Base-by-base conservation (phyloP, 2,113 vertebrate species). In the Scalopus aquaticus region DNA sequence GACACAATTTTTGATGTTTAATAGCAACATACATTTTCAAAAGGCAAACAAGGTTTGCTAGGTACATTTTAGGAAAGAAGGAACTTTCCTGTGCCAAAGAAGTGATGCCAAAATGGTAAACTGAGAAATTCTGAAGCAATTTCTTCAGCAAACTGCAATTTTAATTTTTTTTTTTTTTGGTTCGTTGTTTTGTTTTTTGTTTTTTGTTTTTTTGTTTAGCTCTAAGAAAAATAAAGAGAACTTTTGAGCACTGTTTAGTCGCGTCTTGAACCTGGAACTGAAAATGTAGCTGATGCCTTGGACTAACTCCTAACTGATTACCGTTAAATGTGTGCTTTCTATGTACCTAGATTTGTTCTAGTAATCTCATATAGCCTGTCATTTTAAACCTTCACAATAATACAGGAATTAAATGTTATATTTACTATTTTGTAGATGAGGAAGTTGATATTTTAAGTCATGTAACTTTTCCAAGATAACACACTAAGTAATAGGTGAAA, bases 11-110 rank as follows among this genome's bases (percentile, higher is more conserved):
- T 90, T 95, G 44, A 96, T 83, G 88, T 86, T 83, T 95, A 95
- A 96, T 70, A 95, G 74, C n/a, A 77, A 70, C 58, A 91, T 96
- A 86, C 30, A 93, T 80, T 96, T 97, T 93, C 91, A 91, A 96
- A 95, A 91, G 65, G 56, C 62, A 85, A 95, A 78, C 56, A 92
- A 95, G 56, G 13, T 67, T 24, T 67, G 24, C 51, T 80, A 79
- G n/a, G 51, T 76, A 16, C 35, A 44, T 60, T 28, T 49, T 49
- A 90, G 84, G 37, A 92, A 83, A 92, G 30, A 89, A 87, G 56
- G 35, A 83, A 87, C 30, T 89, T 80, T 72, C 39, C 78, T 70
- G 8, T 62, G 17, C 46, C 78, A 35, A 82, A 77, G 26, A 85
- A 85, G 56, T 32, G 24, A 87, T 80, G 17, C 24, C 56, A 89